Base-by-base conservation (phyloP, 1,140 invertebrate genomes). In the Rhysida immarginata region DNA sequence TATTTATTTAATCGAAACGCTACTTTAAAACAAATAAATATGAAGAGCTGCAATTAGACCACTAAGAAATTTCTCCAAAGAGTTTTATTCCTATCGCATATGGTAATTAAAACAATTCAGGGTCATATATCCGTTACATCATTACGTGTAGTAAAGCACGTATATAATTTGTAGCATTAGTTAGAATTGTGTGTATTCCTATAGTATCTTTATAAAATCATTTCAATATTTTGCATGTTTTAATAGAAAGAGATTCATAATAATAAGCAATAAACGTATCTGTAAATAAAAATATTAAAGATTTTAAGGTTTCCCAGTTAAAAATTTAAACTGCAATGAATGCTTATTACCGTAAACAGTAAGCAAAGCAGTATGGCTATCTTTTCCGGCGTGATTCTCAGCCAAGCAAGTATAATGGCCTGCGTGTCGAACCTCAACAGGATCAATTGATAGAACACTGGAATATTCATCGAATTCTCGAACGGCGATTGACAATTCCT, bases 391-490 rank as follows among this genome's bases (percentile, higher is more conserved):
- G 13, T 62, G 62, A 25, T 64, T 64, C 13, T 57, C 54, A 16
- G 63, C 63, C 16, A 68, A 50, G 50, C 65, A 66, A 8, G 65
- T 67, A 50, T 66, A 66, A 54, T 66, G 67, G 21, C 65, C 65
- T 21, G 60, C 59, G 42, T 66, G 56, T 21, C 55, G 63, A 2
- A 67, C 68, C 25, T 59, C 65, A 11, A 68, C 64, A 27, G 68
- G 65, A 51, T 64, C 64, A 44, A 73, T 72, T 20, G 67, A 65
- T 51, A 74, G 59, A 27, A 46, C 44, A 46, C 44, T 46, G 21
- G 44, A 46, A 23, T 46, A 46, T 3, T 46, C 44, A 46, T 46
- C 44, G 20, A 46, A 46, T 5, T 63, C 71, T 69, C 65, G 68
- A 64, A 59, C 66, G 61, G 29, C 58, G 35, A 71, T 63, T 2